phyloP scores from a whole-genome alignment of 92 coral and sea anemone genomes.

The Palythoa grandis region DNA sequence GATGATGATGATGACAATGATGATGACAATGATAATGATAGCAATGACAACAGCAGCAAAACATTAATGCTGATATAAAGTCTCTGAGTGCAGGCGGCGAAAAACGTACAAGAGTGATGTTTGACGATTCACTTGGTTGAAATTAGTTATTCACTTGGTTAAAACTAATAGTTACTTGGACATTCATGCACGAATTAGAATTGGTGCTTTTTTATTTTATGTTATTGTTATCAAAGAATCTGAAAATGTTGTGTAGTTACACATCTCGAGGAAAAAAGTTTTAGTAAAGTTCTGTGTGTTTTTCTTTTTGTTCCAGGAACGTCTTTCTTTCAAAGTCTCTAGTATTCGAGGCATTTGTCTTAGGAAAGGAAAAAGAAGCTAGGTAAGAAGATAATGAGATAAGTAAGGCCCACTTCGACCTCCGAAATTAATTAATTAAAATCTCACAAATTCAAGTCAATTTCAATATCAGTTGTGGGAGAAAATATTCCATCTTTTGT shows the following conservation, averaged over 20 bases:
- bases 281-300: neutral
- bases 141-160: no score
- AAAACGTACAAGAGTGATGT: no score
- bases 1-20: neutral
- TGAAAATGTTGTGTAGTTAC: neutral
- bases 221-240: neutral
- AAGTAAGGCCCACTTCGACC: neutral
- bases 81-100: no score
- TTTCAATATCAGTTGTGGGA: neutral
- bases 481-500: no score
- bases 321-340: conserved; percentile 44
- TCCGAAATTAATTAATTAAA: neutral
- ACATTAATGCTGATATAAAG: no score
- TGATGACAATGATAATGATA: neutral
- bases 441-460: neutral
- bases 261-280: neutral
- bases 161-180: no score
- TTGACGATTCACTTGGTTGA: no score
- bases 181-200: no score
- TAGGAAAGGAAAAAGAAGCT: conserved; percentile 54
- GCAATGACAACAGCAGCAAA: neutral
- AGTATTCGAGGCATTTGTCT: conserved; percentile 51
- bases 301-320: neutral
- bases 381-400: conserved; percentile 40
- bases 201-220: neutral